These are phyloP conservation scores for Phenganax stokvisi DNA, from an alignment of 92 coral and sea anemone genomes.

Conservation along the genomic window DNA sequence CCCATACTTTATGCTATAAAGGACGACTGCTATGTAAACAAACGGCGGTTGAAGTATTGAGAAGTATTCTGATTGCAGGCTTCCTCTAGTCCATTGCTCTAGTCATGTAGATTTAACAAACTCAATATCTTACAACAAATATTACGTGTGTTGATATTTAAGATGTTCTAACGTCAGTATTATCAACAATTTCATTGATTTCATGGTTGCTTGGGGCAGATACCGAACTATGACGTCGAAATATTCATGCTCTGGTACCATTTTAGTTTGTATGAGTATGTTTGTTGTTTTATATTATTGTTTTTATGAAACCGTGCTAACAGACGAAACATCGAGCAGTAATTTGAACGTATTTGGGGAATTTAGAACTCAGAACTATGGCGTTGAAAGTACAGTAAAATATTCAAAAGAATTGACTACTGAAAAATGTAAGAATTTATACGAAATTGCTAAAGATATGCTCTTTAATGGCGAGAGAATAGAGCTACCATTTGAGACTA, in stretches of 20 bases:
- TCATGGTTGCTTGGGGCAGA: background rate
- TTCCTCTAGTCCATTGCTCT: too few relatives aligned
- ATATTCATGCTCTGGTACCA: background rate
- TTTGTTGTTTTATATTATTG: conserved; percentile 18
- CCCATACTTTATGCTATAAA: too few relatives aligned
- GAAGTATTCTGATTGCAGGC: too few relatives aligned
- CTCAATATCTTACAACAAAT: too few relatives aligned
- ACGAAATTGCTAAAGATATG: conserved; percentile 35
- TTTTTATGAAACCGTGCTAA: background rate
- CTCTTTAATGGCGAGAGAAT: conserved; percentile 8
- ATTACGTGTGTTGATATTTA: too few relatives aligned
- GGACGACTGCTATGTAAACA: too few relatives aligned
- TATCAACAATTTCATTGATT: too few relatives aligned
- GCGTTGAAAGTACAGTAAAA: background rate
- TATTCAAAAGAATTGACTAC: conserved; percentile 14
- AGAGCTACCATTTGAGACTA: conserved; percentile 17
- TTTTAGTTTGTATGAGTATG: background rate
- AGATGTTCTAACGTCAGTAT: too few relatives aligned
- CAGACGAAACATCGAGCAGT: too few relatives aligned
- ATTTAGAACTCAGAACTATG: background rate
- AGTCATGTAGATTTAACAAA: too few relatives aligned
- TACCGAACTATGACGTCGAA: background rate
- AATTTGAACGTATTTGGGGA: background rate
- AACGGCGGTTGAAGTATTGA: too few relatives aligned
- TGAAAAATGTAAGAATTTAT: background rate